Evolutionary conservation across 2,888 invertebrate genomes (phyloP).

Genomic region (Hemicrepidius hirtus): DNA sequence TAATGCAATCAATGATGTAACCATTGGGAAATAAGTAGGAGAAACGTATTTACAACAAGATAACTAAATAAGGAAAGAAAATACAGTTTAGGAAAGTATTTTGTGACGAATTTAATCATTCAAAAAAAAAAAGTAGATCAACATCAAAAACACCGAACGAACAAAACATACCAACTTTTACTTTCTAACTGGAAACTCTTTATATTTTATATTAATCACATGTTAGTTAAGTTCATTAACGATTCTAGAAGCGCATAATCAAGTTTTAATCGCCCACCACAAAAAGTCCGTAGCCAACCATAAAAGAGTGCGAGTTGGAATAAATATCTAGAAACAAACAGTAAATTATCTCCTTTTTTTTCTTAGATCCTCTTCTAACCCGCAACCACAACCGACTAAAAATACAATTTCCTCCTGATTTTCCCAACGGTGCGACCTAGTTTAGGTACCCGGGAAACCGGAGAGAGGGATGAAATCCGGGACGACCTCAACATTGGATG

Average conservation of each 20-base stretch:
- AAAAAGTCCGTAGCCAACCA: neutral
- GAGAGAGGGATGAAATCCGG: slow-evolving; percentile 50
- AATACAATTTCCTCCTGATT: slow-evolving; percentile 42
- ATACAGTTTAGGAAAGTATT: no score
- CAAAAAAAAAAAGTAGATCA: neutral
- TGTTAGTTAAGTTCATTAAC: neutral
- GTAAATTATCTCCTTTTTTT: slow-evolving; percentile 2
- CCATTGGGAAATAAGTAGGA: no score
- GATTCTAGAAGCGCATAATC: neutral
- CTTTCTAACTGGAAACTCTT: slow-evolving; percentile 10
- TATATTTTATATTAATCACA: neutral
- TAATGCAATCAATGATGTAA: no score
- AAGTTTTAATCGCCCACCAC: slow-evolving; percentile 10
- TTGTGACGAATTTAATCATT: neutral
- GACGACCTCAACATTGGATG: slow-evolving; percentile 51
- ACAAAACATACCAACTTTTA: slow-evolving; percentile 14
- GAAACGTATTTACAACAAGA: no score
- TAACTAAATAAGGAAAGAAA: no score
- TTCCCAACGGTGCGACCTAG: slow-evolving; percentile 43
- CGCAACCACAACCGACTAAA: slow-evolving; percentile 43
- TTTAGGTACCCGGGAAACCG: slow-evolving; percentile 40
- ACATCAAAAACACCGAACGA: neutral
- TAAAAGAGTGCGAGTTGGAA: no score
- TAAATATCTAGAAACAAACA: slow-evolving; percentile 7
- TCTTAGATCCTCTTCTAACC: slow-evolving; percentile 17